These are phyloP conservation scores for Pitangus sulphuratus DNA, from an alignment of 2,797 vertebrate species.

Conservation along the genomic window DNA sequence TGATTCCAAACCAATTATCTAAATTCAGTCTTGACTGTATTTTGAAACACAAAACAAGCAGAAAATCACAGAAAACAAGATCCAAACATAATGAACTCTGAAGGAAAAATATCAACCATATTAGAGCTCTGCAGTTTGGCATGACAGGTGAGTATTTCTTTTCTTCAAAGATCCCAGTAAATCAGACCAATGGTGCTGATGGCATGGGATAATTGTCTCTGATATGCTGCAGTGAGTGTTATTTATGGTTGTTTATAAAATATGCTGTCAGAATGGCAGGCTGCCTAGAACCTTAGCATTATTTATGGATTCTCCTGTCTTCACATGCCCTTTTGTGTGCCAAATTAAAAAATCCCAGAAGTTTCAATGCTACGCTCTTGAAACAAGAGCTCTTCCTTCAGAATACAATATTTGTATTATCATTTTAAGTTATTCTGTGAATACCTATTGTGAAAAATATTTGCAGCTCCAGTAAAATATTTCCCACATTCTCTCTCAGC, in stretches of 20 bases:
- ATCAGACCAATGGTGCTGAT: constrained; percentile 67
- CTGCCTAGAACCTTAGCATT: constrained; percentile 49
- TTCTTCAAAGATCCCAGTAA: constrained; percentile 54
- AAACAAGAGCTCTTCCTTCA: not conserved
- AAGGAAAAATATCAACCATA: constrained; percentile 24
- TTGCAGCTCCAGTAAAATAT: not conserved
- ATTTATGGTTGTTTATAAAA: constrained; percentile 76
- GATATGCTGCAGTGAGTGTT: constrained; percentile 58
- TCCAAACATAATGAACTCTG: constrained; percentile 29
- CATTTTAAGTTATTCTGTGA: not conserved
- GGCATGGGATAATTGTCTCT: constrained; percentile 68
- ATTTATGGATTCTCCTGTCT: constrained; percentile 55
- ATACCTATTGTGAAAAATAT: not conserved
- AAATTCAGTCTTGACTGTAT: not conserved
- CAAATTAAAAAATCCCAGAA: constrained; percentile 2
- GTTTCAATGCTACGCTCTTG: not conserved
- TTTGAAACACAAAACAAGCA: constrained; percentile 37
- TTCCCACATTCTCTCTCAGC: not conserved
- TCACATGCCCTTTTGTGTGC: constrained; percentile 2
- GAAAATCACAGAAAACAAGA: constrained; percentile 46
- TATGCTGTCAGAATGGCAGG: constrained; percentile 60
- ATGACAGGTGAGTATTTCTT: constrained; percentile 65
- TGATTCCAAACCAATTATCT: not conserved
- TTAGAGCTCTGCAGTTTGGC: constrained; percentile 25
- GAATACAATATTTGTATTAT: not conserved